phyloP scores from a whole-genome alignment of 2,888 invertebrate genomes.

The Phengaris arion region DNA sequence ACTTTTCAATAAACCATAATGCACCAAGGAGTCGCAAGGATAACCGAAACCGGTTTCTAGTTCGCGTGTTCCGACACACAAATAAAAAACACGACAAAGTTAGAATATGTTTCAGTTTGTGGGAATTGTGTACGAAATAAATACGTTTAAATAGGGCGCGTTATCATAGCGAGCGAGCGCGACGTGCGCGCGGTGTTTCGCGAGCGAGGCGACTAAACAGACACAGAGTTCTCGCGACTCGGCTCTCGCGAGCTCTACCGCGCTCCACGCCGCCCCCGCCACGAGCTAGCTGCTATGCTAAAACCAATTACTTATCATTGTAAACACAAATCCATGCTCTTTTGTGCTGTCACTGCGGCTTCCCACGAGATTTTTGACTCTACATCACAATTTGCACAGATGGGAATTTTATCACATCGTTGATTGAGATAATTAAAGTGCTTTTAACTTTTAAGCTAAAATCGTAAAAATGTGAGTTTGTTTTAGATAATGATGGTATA shows the following conservation, averaged over 20 bases:
- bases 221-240: background rate
- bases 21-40: slow-evolving; percentile 2
- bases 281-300: slow-evolving; percentile 40
- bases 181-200: slow-evolving; percentile 66
- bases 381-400: slow-evolving; percentile 24
- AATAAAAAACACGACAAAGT: background rate
- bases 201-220: slow-evolving; percentile 58
- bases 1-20: slow-evolving; percentile 51
- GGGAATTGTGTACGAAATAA: background rate
- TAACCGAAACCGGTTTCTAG: background rate
- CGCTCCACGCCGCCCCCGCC: slow-evolving; percentile 36
- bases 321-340: slow-evolving; percentile 49
- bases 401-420: background rate
- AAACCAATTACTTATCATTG: slow-evolving; percentile 70
- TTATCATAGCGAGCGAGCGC: slow-evolving; percentile 56
- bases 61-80: background rate
- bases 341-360: slow-evolving; percentile 50
- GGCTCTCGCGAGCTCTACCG: slow-evolving; percentile 18
- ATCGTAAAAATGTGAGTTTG: background rate
- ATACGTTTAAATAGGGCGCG: slow-evolving; percentile 62
- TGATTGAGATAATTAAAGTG: background rate
- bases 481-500: slow-evolving; percentile 1
- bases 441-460: background rate
- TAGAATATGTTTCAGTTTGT: background rate
- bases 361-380: slow-evolving; percentile 62